Base-by-base conservation (phyloP, 2,888 invertebrate genomes). In the Cheilosia vernalis region DNA sequence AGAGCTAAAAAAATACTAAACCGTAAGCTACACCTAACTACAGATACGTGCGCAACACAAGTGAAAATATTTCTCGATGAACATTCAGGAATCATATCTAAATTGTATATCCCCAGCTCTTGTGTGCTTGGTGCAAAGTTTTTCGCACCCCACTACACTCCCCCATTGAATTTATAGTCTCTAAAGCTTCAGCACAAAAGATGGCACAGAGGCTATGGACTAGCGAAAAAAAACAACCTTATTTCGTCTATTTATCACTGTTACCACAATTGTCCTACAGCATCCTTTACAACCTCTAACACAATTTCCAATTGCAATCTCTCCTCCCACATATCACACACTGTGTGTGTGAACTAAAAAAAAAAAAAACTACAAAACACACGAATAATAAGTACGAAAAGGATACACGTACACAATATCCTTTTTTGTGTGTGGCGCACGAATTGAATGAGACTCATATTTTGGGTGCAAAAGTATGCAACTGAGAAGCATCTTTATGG, bases 191-290 rank as follows among this genome's bases (percentile, higher is more conserved):
- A 60, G 33, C 51, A 69, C 51, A 66, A 51, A 33, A 44, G 69
- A 47, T 37, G 13, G 1, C 5, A 19, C 5, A 24, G n/a, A 17
- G 33, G 24, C 37, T 60, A 27, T 7, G 10, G 37, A 24, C n/a
- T 19, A 55, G n/a, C n/a, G 40, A 33, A 53, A 72, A 64, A 66
- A 56, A 58, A 40, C 24, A 10, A 33, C 49, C 55, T 30, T 70
- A 70, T 69, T 81, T 77, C 76, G 70, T 81, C 70, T 77, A 81
- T 85, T 85, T 85, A 85, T 85, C 85, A 81, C 67, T 81, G 76
- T 63, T 85, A 56, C 76, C 81, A 67, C 85, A 81, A 77, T 85
- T 81, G 85, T 85, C 72, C 77, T 72, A 58, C 47, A 85, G 81
- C 85, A 85, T 85, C 85, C 61, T 81, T 84, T 79, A 76, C 76